Evolutionary conservation across 2,113 vertebrate species (phyloP).

Genomic region (Corythaeola cristata): DNA sequence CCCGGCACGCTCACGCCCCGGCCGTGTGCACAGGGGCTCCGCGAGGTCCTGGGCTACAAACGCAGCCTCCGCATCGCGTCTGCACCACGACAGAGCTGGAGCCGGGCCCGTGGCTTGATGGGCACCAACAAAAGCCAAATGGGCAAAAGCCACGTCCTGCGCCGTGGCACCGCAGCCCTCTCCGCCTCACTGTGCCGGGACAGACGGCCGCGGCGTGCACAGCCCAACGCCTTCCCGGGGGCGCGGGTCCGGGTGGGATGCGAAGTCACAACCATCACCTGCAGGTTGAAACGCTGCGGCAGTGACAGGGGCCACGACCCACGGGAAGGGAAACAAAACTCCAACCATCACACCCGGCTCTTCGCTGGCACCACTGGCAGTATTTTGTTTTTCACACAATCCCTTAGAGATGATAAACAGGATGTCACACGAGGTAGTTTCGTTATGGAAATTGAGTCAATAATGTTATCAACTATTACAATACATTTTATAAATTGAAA

Average conservation of each 20-base stretch:
- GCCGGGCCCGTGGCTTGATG: neutral
- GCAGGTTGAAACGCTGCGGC: accelerated
- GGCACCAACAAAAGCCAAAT: neutral
- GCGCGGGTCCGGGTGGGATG: neutral
- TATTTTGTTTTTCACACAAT: slow-evolving; percentile 73
- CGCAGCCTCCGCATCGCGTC: accelerated
- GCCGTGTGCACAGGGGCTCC: accelerated
- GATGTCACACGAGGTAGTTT: slow-evolving; percentile 94
- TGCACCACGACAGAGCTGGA: neutral
- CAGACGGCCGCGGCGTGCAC: accelerated
- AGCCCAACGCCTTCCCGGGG: neutral
- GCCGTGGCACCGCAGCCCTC: neutral
- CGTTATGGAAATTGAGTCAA: slow-evolving; percentile 86
- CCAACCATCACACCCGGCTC: slow-evolving; percentile 14
- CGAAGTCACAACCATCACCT: neutral
- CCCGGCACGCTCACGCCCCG: neutral
- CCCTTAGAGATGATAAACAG: slow-evolving; percentile 79
- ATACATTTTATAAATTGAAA: slow-evolving; percentile 78
- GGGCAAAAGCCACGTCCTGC: neutral
- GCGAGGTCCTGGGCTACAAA: neutral
- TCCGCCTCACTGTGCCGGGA: accelerated
- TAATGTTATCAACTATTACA: slow-evolving; percentile 80
- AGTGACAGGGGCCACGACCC: neutral
- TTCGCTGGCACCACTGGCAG: slow-evolving; percentile 63
- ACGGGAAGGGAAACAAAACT: slow-evolving; percentile 16